Evolutionary conservation across 1,140 invertebrate species (phyloP).

Genomic region (Dolichoris vasculosae): DNA sequence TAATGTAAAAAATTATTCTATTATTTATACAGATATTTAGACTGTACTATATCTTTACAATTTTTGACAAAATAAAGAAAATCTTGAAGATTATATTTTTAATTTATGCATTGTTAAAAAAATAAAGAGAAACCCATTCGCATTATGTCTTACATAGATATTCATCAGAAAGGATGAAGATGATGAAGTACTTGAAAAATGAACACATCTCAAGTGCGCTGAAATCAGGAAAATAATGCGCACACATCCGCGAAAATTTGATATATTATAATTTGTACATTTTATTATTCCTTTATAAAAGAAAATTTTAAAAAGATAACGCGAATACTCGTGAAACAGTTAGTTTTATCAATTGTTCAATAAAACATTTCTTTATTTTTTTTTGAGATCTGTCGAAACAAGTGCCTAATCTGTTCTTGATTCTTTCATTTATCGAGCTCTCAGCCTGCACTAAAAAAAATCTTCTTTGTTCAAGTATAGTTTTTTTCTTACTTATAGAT

Average conservation of each 20-base stretch:
- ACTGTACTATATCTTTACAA: not conserved
- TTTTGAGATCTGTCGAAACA: not conserved
- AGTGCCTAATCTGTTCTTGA: conserved; percentile 6
- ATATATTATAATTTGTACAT: conserved; percentile 46
- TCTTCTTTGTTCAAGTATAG: not conserved
- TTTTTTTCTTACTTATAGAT: not conserved
- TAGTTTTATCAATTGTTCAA: not conserved
- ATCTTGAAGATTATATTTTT: not conserved
- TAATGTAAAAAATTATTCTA: no score
- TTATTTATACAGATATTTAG: no score
- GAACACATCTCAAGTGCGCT: conserved; percentile 42
- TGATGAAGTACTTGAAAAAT: conserved; percentile 46
- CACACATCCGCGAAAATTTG: not conserved
- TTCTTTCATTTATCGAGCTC: conserved; percentile 22
- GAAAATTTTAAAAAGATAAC: not conserved
- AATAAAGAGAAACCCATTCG: conserved; percentile 3
- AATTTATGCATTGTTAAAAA: conserved; percentile 6
- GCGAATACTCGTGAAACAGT: not conserved
- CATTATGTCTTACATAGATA: conserved; percentile 42
- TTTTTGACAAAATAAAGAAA: not conserved
- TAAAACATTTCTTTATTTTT: not conserved
- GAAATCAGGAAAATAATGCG: conserved; percentile 26
- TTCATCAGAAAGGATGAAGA: conserved; percentile 57
- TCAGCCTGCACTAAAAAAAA: not conserved
- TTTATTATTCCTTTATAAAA: conserved; percentile 10